A percentile compares a stretch with the other conserved stretches of the same genome.
phyloP scores from a whole-genome alignment of 1,140 invertebrate genomes.

The Plectrocnemia conspersa region DNA sequence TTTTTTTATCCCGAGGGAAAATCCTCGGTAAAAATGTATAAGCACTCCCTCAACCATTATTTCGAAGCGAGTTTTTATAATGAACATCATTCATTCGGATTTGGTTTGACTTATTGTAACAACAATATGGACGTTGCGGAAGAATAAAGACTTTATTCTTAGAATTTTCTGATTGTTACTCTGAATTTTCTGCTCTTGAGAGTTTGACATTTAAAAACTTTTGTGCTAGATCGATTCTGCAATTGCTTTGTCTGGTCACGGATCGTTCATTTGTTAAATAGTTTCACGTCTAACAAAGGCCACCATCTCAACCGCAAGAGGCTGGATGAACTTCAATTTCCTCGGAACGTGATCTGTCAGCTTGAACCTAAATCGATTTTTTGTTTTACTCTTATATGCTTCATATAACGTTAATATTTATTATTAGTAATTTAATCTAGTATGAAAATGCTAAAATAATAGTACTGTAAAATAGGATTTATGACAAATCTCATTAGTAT shows the following conservation, averaged over 20 bases:
- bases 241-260: not conserved
- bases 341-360: slow-evolving; percentile 22
- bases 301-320: not conserved
- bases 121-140: slow-evolving; percentile 2
- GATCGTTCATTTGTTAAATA: not conserved
- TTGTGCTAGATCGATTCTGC: too few species aligned
- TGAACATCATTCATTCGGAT: slow-evolving; percentile 18
- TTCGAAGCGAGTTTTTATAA: slow-evolving; percentile 5
- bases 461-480: not conserved
- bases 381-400: slow-evolving; percentile 14
- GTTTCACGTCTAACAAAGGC: not conserved
- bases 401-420: too few species aligned
- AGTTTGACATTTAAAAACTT: too few species aligned
- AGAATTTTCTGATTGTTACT: slow-evolving; percentile 11
- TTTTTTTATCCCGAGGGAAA: slow-evolving; percentile 2
- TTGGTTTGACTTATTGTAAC: slow-evolving; percentile 11
- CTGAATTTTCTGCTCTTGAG: too few species aligned
- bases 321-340: slow-evolving; percentile 25
- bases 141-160: not conserved
- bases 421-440: too few species aligned
- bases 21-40: slow-evolving; percentile 10
- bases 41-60: not conserved
- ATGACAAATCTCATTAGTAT: too few species aligned
- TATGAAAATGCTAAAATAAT: slow-evolving; percentile 2
- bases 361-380: slow-evolving; percentile 1